Evolutionary conservation across 2,797 vertebrate genomes (phyloP).

Genomic region (Sus cebifrons): DNA sequence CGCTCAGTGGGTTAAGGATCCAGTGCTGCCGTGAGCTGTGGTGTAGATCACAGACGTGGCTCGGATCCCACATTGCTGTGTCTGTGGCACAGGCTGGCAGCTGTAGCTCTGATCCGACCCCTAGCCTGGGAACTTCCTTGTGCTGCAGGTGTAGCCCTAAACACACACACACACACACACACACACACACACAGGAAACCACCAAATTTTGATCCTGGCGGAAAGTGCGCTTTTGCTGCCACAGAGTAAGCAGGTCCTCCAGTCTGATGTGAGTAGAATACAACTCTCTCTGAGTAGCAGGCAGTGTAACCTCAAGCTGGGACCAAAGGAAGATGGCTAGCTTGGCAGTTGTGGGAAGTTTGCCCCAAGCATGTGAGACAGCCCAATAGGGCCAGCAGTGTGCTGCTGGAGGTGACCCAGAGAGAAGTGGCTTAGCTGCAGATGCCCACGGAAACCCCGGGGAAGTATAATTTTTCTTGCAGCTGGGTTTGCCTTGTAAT

Average conservation of each 20-base stretch:
- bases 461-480: neutral
- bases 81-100: no score
- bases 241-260: neutral
- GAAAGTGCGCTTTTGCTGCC: neutral
- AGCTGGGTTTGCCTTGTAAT: neutral
- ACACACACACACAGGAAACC: no score
- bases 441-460: neutral
- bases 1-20: no score
- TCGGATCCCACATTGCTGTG: no score
- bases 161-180: no score
- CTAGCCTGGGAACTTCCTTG: no score
- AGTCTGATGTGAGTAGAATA: neutral
- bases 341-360: neutral
- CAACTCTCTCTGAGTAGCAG: neutral
- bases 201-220: neutral
- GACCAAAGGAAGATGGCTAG: neutral
- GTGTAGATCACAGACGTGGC: no score
- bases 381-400: fast-evolving
- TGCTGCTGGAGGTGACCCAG: neutral
- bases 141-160: no score
- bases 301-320: neutral
- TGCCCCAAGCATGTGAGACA: neutral
- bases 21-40: no score
- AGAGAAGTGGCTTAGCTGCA: neutral
- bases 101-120: no score